These are phyloP conservation scores for Brachionus paranguensis DNA, from an alignment of 1,140 invertebrate species.

Conservation along the genomic window DNA sequence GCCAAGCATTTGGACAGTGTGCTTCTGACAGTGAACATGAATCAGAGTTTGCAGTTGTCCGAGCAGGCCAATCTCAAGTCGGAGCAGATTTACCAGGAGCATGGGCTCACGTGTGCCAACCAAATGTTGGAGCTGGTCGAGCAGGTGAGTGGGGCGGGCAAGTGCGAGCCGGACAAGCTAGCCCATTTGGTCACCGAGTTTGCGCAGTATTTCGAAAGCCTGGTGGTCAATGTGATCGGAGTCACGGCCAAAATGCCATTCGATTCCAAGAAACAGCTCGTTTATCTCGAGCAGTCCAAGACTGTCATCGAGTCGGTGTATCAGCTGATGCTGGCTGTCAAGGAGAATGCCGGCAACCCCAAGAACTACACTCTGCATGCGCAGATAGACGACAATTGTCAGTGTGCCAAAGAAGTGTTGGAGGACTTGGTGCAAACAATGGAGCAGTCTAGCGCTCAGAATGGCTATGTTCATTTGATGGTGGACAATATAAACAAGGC, in stretches of 20 bases:
- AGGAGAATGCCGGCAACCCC: constrained; percentile 86
- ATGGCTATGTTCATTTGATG: constrained; percentile 69
- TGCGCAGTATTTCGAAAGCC: constrained; percentile 72
- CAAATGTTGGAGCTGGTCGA: constrained; percentile 65
- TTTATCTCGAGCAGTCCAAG: constrained; percentile 81
- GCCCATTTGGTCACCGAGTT: constrained; percentile 77
- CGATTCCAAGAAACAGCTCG: constrained; percentile 80
- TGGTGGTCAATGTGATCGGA: constrained; percentile 74
- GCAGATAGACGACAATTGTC: constrained; percentile 74
- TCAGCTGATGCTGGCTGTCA: constrained; percentile 75
- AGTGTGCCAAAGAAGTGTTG: constrained; percentile 71
- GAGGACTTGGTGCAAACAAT: constrained; percentile 73
- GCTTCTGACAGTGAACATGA: constrained; percentile 71
- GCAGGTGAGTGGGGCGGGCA: constrained; percentile 71
- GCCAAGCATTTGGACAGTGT: constrained; percentile 78
- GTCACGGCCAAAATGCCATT: constrained; percentile 71
- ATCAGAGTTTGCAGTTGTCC: constrained; percentile 68
- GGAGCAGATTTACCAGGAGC: constrained; percentile 69
- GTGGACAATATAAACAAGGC: constrained; percentile 82
- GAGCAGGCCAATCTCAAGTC: constrained; percentile 61
- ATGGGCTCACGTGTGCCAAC: constrained; percentile 61
- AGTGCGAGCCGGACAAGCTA: constrained; percentile 82
- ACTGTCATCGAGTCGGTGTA: constrained; percentile 83
- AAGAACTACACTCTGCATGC: constrained; percentile 67
- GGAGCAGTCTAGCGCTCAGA: constrained; percentile 75